phyloP scores from a whole-genome alignment of 2,797 vertebrate genomes.

The Capromys pilorides region DNA sequence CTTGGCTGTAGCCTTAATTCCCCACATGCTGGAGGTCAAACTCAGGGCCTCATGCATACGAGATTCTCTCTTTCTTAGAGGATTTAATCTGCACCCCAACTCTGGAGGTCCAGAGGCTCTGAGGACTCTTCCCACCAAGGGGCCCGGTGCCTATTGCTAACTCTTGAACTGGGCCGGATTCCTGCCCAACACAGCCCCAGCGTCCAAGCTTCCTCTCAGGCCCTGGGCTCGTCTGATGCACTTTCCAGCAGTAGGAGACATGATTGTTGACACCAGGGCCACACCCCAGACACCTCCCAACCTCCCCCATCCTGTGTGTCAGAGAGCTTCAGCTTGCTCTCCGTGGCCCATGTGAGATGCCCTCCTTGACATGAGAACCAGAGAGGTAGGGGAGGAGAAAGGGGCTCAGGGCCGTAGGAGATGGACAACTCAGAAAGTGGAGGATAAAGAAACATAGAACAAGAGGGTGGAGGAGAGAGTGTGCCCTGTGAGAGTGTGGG shows the following conservation, averaged over 20 bases:
- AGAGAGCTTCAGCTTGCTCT: constrained; percentile 11
- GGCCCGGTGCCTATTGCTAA: neutral
- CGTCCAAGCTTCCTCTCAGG: neutral
- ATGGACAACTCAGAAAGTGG: neutral
- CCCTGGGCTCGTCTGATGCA: neutral
- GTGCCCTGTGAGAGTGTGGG: neutral
- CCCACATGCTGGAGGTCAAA: neutral
- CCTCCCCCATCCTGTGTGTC: neutral
- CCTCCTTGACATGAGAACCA: neutral
- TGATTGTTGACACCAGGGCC: constrained; percentile 14
- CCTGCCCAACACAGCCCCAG: neutral
- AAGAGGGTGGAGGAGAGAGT: neutral
- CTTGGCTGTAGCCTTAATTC: neutral
- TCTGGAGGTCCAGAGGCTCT: neutral
- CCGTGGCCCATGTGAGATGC: constrained; percentile 40
- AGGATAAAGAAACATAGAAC: neutral
- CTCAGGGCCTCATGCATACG: neutral
- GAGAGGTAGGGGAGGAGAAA: neutral
- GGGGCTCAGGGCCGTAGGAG: neutral
- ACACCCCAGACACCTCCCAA: constrained; percentile 12
- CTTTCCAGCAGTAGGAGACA: constrained; percentile 4
- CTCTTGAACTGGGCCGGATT: neutral
- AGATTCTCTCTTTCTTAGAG: neutral
- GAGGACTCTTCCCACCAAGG: neutral
- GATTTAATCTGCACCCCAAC: constrained; percentile 24